phyloP scores from a whole-genome alignment of 2,888 invertebrate genomes.

The Pyralis farinalis region DNA sequence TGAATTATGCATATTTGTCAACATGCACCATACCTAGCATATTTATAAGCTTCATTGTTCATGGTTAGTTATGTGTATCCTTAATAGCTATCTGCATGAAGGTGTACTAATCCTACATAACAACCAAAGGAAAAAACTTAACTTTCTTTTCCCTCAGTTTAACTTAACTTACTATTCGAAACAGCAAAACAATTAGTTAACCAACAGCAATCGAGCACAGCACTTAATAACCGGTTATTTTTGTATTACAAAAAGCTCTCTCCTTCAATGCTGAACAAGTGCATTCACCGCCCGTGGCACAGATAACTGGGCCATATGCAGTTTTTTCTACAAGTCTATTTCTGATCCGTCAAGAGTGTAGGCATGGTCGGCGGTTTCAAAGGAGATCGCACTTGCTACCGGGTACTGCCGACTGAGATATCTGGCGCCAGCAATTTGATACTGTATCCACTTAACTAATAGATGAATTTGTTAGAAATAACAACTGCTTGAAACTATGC shows the following conservation, averaged over 20 bases:
- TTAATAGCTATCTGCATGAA: no score
- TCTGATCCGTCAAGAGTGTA: constrained; percentile 43
- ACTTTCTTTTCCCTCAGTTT: no score
- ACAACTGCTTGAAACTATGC: constrained; percentile 10
- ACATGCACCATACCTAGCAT: no score
- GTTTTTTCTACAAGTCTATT: constrained; percentile 60
- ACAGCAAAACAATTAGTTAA: no score
- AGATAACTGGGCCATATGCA: constrained; percentile 59
- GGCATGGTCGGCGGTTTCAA: constrained; percentile 44
- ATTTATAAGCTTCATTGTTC: no score
- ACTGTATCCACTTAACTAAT: constrained; percentile 20
- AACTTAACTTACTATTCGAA: no score
- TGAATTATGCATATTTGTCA: no score
- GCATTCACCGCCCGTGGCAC: constrained; percentile 27
- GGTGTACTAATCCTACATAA: no score
- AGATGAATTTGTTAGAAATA: constrained; percentile 12
- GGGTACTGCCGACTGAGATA: constrained; percentile 29
- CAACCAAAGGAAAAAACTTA: no score
- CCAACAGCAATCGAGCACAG: background rate
- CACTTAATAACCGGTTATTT: constrained; percentile 6
- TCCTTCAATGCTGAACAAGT: constrained; percentile 31
- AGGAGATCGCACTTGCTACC: constrained; percentile 40
- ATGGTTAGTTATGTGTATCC: no score
- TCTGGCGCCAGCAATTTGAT: constrained; percentile 54
- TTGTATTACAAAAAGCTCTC: constrained; percentile 21